Evolutionary conservation across 2,888 invertebrate species (phyloP).

Genomic region (Philhelius pedissequus): DNA sequence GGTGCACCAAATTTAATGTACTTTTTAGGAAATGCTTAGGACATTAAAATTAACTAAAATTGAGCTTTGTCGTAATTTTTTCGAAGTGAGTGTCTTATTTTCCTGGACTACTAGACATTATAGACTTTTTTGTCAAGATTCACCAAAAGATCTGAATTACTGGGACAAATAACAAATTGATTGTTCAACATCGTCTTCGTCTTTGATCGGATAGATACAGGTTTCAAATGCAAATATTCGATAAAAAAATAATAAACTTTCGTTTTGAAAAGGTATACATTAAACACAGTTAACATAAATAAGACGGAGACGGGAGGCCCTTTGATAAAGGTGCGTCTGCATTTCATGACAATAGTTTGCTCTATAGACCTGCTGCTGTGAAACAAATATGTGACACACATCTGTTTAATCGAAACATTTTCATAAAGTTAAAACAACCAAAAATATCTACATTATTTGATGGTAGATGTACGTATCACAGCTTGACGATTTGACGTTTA

Average conservation of each 20-base stretch:
- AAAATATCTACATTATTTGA: constrained; percentile 12
- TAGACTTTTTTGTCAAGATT: constrained; percentile 18
- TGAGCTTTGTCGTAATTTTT: too few relatives aligned
- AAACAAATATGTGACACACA: constrained; percentile 54
- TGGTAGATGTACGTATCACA: not conserved
- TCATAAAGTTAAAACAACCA: not conserved
- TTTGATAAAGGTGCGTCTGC: constrained; percentile 25
- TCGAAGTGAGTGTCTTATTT: too few relatives aligned
- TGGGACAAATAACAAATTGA: not conserved
- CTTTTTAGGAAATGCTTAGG: too few relatives aligned
- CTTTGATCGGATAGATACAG: not conserved
- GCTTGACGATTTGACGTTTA: constrained; percentile 25
- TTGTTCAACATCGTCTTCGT: not conserved
- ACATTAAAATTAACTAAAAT: too few relatives aligned
- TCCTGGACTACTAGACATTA: too few relatives aligned
- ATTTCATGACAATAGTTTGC: too few relatives aligned
- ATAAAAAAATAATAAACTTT: constrained; percentile 49
- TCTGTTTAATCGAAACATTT: constrained; percentile 55
- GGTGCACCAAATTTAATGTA: too few relatives aligned
- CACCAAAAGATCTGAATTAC: constrained; percentile 8
- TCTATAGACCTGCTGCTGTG: not conserved
- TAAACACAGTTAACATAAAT: not conserved
- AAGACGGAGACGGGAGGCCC: constrained; percentile 9
- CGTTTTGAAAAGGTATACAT: constrained; percentile 26
- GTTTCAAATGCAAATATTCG: constrained; percentile 51